Evolutionary conservation across 2,888 invertebrate genomes (phyloP), one percentile per base, ranked within the genome.

Genomic region (Stenodema calcarata): DNA sequence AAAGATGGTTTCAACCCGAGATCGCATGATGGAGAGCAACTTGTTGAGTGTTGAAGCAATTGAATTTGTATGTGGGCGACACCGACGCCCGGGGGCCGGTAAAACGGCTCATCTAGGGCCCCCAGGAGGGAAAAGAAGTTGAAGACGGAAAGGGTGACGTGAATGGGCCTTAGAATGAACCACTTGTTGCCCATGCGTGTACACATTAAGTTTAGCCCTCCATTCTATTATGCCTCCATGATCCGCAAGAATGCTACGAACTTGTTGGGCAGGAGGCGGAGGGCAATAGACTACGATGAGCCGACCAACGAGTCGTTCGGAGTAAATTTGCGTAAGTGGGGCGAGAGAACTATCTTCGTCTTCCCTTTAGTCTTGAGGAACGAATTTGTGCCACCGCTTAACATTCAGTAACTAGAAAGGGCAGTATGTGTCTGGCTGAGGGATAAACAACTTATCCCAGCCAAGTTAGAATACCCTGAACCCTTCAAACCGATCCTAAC

Each of bases 131-230:
- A 30, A 80, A 80, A 80, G 23, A 54, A 80, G 54, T 50, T 14
- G 0, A 54, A 50, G 28, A 80, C 28, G 30, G 54, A 54, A 35
- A 44, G 44, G 75, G 75, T 81, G 82, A 69, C 82, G 82, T 82
- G 82, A 82, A 82, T 82, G 82, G 82, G 30, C 82, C 69, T 23
- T 69, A 35, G 82, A 82, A 82, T 82, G 82, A 62, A 82, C 82
- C 82, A 82, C 82, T 82, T 82, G 82, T 82, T 82, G 82, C 82
- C 82, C 69, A 82, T 82, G 82, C 82, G 82, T 82, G 82, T 69
- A 41, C 82, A 82, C 82, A 82, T 82, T 82, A 82, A 82, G 69
- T 73, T 73, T 73, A 41, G 16, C 16, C 73, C 62, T 27, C 62
- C 62, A 23, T 62, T 62, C 62, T 23, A 18, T 62, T 62, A 62